Conservation (phyloP, 2,797 vertebrate genomes). For the Vultur gryphus region DNA sequence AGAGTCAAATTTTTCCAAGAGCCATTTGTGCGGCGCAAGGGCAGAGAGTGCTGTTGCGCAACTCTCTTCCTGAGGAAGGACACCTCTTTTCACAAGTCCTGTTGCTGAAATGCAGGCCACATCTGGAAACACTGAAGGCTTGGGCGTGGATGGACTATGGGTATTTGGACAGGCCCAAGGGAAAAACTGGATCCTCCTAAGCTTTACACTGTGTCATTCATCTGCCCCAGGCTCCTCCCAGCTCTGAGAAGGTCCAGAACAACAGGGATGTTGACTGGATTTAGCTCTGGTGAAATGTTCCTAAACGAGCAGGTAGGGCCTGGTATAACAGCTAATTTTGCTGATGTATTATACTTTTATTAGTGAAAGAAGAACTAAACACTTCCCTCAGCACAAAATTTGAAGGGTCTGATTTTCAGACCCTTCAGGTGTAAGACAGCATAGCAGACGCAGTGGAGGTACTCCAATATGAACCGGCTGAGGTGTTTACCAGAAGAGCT, state of each 20-base stretch:
- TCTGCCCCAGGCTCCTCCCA: not conserved
- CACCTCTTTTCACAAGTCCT: not conserved
- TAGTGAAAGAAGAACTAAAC: not conserved
- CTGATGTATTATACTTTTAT: not conserved
- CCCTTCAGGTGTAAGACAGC: not conserved
- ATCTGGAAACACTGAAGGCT: not conserved
- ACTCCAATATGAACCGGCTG: not conserved
- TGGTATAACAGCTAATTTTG: not conserved
- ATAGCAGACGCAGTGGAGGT: not conserved
- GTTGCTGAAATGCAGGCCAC: not conserved
- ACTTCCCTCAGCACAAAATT: not conserved
- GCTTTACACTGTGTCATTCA: not conserved
- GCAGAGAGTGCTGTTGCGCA: rapidly evolving
- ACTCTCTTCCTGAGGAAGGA: not conserved
- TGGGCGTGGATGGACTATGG: not conserved
- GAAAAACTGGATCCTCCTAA: not conserved
- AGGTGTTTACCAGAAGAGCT: not conserved
- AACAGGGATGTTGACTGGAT: not conserved
- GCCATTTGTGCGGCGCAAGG: not conserved
- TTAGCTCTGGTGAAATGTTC: not conserved
- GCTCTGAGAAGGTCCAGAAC: not conserved
- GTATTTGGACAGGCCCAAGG: not conserved
- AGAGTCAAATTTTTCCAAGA: not conserved
- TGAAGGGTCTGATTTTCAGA: not conserved
- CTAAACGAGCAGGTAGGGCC: not conserved